Percentiles rank a stretch among this genome's conserved stretches.
Evolutionary conservation across 2,113 vertebrate genomes (phyloP).

Genomic region (Rhineura floridana): DNA sequence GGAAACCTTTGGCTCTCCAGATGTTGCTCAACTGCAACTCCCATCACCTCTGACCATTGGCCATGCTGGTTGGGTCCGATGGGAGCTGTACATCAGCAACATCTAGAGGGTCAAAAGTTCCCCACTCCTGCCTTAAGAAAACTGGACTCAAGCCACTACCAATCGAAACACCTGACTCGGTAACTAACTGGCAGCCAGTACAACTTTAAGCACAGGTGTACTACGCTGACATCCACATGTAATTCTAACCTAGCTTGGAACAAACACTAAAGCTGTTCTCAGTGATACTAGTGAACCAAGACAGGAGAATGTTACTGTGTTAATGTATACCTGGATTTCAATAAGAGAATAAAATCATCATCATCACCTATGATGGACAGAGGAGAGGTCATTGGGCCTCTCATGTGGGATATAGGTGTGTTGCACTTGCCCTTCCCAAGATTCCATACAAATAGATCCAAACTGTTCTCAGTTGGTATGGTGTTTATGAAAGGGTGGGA

Average conservation of each 20-base stretch:
- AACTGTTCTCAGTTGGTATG: slow-evolving; percentile 9
- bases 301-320: not conserved
- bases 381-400: not conserved
- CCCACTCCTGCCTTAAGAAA: too few relatives aligned
- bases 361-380: not conserved
- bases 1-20: too few relatives aligned
- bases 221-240: too few relatives aligned
- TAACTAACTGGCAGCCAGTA: too few relatives aligned
- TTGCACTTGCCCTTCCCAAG: not conserved
- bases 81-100: too few relatives aligned
- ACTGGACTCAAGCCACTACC: too few relatives aligned
- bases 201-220: too few relatives aligned
- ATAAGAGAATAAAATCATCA: not conserved
- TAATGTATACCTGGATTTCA: not conserved
- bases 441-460: slow-evolving; percentile 19
- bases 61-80: too few relatives aligned
- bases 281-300: not conserved
- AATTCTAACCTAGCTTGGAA: not conserved
- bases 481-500: not conserved
- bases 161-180: too few relatives aligned
- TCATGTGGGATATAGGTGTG: not conserved
- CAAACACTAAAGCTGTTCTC: not conserved
- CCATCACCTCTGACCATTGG: too few relatives aligned
- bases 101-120: too few relatives aligned
- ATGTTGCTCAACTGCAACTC: too few relatives aligned